These are phyloP conservation scores for Drosophila austrosaltans DNA, from an alignment of 2,888 invertebrate species.

Conservation along the genomic window DNA sequence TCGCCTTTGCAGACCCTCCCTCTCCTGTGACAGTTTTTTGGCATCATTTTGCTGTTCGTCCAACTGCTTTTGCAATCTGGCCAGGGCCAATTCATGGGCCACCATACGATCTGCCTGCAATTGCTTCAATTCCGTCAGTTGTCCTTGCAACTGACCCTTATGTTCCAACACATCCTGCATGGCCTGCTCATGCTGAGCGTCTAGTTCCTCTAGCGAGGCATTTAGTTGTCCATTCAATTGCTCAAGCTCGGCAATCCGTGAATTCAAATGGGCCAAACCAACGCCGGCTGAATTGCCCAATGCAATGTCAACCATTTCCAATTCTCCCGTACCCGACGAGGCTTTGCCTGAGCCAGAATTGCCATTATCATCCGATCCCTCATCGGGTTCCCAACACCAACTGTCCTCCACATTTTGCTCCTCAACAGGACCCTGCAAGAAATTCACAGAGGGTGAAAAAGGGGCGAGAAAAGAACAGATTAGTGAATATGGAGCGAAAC, in stretches of 20 bases:
- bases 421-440: constrained; percentile 64
- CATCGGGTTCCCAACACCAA: constrained; percentile 83
- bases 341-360: constrained; percentile 69
- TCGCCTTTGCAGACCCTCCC: constrained; percentile 59
- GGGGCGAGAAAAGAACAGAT: neutral
- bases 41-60: constrained; percentile 50
- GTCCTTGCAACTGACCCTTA: constrained; percentile 85
- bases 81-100: constrained; percentile 70
- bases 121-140: constrained; percentile 84
- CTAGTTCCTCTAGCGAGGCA: constrained; percentile 88
- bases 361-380: constrained; percentile 56
- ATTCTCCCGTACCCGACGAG: neutral
- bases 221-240: constrained; percentile 84
- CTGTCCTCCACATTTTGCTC: constrained; percentile 81
- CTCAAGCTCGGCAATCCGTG: constrained; percentile 84
- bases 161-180: constrained; percentile 86
- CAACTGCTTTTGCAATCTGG: constrained; percentile 62
- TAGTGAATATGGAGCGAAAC: neutral
- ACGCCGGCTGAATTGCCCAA: constrained; percentile 20
- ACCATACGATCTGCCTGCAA: constrained; percentile 69
- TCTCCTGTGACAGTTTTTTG: constrained; percentile 41
- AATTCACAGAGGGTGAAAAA: neutral
- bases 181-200: constrained; percentile 89
- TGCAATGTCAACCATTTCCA: constrained; percentile 55
- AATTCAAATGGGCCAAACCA: constrained; percentile 75